phyloP scores from a whole-genome alignment of 2,888 invertebrate species.

The Hydroisotoma schaefferi region DNA sequence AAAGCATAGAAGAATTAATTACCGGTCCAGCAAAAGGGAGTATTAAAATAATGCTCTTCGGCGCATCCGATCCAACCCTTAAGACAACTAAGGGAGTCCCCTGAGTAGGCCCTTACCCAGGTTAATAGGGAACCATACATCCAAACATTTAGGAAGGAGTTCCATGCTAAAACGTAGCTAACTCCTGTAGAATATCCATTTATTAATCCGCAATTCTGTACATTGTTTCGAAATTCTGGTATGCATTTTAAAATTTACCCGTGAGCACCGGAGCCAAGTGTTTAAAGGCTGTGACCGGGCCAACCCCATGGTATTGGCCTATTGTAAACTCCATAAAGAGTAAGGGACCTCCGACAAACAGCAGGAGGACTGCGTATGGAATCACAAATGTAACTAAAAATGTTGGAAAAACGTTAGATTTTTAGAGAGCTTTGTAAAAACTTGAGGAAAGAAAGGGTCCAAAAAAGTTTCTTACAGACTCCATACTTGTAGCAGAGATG shows the following conservation, averaged over 20 bases:
- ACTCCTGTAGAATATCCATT: too few species aligned
- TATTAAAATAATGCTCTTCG: conserved; percentile 30
- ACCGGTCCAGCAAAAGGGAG: conserved; percentile 31
- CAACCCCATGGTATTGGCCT: conserved; percentile 40
- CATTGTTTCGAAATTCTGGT: too few species aligned
- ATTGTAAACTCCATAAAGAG: conserved; percentile 42
- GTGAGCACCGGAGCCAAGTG: conserved; percentile 38
- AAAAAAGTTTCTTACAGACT: conserved; percentile 9
- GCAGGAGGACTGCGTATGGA: conserved; percentile 28
- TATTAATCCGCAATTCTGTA: too few species aligned
- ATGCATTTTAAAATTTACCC: too few species aligned
- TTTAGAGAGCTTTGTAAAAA: too few species aligned
- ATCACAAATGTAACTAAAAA: conserved; percentile 25
- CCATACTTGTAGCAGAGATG: conserved; percentile 41
- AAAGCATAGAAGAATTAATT: too few species aligned
- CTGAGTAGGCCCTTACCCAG: conserved; percentile 36
- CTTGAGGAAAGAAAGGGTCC: too few species aligned
- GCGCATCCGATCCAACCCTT: conserved; percentile 37
- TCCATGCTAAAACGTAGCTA: conserved; percentile 34
- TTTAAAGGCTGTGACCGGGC: conserved; percentile 31
- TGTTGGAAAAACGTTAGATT: not conserved
- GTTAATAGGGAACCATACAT: conserved; percentile 34
- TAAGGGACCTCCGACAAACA: conserved; percentile 27
- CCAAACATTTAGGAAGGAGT: conserved; percentile 32
- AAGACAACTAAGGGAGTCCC: conserved; percentile 33